Conservation (phyloP, 2,888 invertebrate species). For the Formica aserva region DNA sequence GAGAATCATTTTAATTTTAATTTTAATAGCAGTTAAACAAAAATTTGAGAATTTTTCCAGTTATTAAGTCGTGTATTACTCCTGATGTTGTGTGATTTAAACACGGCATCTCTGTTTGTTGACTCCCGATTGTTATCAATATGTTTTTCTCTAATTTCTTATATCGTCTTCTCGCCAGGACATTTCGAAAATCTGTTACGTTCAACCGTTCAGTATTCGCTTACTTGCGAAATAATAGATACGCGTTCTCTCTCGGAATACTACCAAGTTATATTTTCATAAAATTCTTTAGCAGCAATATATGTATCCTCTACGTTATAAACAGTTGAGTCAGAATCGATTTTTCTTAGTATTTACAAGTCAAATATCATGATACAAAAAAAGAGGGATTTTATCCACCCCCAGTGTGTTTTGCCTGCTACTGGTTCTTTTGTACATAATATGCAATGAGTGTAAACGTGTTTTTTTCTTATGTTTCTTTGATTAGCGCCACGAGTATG, state of each 20-base stretch:
- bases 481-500: slow-evolving; percentile 64
- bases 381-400: neutral
- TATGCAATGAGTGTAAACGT: too few relatives aligned
- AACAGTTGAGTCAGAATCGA: neutral
- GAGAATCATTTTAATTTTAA: slow-evolving; percentile 3
- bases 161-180: neutral
- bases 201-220: neutral
- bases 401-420: neutral
- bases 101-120: neutral
- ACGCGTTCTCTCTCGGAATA: neutral
- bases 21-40: neutral
- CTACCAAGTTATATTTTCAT: neutral
- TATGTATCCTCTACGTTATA: neutral
- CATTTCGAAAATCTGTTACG: neutral
- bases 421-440: neutral
- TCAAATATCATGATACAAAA: neutral
- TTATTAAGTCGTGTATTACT: neutral
- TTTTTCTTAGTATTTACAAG: neutral
- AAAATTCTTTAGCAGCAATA: neutral
- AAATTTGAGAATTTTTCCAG: neutral
- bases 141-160: neutral
- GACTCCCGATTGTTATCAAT: neutral
- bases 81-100: neutral
- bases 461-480: neutral
- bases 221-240: neutral